A percentile compares a stretch with the other conserved stretches of the same genome.
These are phyloP conservation scores for Corticium candelabrum DNA, from an alignment of 37 sponge, comb jelly and placozoan genomes.

Conservation along the genomic window DNA sequence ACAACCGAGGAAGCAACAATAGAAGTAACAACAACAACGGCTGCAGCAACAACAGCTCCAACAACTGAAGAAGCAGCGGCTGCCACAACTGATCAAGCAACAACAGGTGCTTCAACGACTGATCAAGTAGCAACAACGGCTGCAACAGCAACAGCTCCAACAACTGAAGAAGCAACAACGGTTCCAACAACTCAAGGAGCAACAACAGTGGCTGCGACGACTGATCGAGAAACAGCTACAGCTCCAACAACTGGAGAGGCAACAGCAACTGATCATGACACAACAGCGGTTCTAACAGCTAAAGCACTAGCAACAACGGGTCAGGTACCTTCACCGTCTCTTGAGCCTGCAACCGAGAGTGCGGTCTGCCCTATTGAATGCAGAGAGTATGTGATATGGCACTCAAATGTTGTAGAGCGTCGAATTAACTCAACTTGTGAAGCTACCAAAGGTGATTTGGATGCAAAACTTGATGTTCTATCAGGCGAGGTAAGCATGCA, in stretches of 20 bases:
- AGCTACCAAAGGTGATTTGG: no score
- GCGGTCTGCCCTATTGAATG: no score
- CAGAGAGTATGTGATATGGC: no score
- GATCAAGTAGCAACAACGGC: neutral
- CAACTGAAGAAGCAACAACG: neutral
- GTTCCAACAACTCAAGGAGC: neutral
- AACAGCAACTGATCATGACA: neutral
- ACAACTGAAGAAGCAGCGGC: neutral
- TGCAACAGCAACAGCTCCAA: neutral
- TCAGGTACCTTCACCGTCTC: no score
- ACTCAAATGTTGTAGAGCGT: no score
- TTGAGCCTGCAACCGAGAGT: no score
- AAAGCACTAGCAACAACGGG: neutral
- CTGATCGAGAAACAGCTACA: neutral
- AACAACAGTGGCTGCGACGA: neutral
- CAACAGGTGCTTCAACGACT: neutral
- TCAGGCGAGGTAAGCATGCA: no score
- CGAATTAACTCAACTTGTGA: no score
- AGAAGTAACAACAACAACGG: slow-evolving; percentile 1
- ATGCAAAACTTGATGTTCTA: no score
- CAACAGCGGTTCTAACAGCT: neutral
- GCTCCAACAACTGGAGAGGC: neutral
- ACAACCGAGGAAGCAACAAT: neutral
- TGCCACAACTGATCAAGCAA: neutral
- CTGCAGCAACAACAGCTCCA: neutral